phyloP scores from a whole-genome alignment of 2,888 invertebrate genomes.

The Amphipoea lucens region DNA sequence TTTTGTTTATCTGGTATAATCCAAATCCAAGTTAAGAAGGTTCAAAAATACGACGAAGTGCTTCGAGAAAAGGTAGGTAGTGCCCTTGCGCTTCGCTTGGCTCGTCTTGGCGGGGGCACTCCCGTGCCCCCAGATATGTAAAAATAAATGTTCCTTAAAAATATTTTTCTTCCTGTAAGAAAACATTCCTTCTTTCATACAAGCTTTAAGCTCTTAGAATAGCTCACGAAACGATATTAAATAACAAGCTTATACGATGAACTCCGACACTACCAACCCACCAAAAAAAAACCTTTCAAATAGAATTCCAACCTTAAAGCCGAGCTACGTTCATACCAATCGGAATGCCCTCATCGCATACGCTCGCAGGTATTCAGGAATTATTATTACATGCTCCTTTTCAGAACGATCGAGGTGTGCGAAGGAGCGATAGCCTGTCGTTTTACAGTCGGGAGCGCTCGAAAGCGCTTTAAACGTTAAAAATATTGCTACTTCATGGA shows the following conservation, averaged over 20 bases:
- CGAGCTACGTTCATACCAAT: not conserved
- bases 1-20: too few species aligned
- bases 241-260: conserved; percentile 8
- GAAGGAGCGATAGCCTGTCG: conserved; percentile 26
- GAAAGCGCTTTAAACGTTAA: conserved; percentile 23
- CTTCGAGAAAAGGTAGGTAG: too few species aligned
- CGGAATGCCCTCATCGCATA: not conserved
- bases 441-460: conserved; percentile 21
- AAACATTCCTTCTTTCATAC: too few species aligned
- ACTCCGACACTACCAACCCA: not conserved
- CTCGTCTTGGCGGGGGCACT: too few species aligned
- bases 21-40: too few species aligned
- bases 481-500: conserved; percentile 15
- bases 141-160: too few species aligned
- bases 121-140: too few species aligned
- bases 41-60: too few species aligned
- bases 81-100: too few species aligned
- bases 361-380: conserved; percentile 6
- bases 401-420: conserved; percentile 29
- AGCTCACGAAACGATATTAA: not conserved
- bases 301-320: not conserved
- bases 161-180: not conserved
- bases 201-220: too few species aligned
- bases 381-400: conserved; percentile 19
- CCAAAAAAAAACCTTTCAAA: not conserved